Percentiles rank a stretch among this genome's conserved stretches.
Evolutionary conservation across 2,888 invertebrate genomes (phyloP).

Genomic region (Tinea semifulvella): DNA sequence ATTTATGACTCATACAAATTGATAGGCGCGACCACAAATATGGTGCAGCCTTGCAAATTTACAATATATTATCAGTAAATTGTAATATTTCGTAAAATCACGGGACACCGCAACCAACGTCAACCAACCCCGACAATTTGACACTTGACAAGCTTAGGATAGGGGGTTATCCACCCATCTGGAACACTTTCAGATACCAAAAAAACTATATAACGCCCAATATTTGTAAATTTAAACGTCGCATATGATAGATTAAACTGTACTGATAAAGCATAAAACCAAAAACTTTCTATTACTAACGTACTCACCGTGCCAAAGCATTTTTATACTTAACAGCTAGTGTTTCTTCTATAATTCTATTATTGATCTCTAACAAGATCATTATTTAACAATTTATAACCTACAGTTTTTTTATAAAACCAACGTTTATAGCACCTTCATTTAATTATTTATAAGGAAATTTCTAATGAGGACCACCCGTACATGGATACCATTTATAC

Average conservation of each 20-base stretch:
- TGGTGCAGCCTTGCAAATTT: background rate
- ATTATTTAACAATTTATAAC: constrained; percentile 71
- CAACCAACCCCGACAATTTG: constrained; percentile 61
- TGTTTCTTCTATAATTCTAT: constrained; percentile 98
- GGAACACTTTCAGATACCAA: constrained; percentile 1
- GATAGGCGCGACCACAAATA: constrained; percentile 38
- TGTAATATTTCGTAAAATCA: no score
- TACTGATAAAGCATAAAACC: constrained; percentile 31
- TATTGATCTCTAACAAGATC: constrained; percentile 99
- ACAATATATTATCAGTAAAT: background rate
- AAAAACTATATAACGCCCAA: constrained; percentile 2
- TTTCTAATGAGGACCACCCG: constrained; percentile 57
- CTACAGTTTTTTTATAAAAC: constrained; percentile 64
- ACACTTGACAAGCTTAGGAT: constrained; percentile 55
- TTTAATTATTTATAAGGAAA: constrained; percentile 60
- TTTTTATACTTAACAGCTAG: constrained; percentile 95
- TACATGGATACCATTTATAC: constrained; percentile 41
- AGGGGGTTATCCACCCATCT: constrained; percentile 43
- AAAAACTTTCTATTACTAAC: constrained; percentile 64
- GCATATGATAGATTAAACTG: background rate
- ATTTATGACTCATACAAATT: constrained; percentile 49
- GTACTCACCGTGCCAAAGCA: constrained; percentile 93
- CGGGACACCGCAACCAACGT: constrained; percentile 41
- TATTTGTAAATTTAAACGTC: background rate
- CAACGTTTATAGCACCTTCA: constrained; percentile 66